Percentiles rank a stretch among this genome's conserved stretches.
Evolutionary conservation across 2,888 invertebrate species (phyloP).

Genomic region (Brachyopa scutellaris): DNA sequence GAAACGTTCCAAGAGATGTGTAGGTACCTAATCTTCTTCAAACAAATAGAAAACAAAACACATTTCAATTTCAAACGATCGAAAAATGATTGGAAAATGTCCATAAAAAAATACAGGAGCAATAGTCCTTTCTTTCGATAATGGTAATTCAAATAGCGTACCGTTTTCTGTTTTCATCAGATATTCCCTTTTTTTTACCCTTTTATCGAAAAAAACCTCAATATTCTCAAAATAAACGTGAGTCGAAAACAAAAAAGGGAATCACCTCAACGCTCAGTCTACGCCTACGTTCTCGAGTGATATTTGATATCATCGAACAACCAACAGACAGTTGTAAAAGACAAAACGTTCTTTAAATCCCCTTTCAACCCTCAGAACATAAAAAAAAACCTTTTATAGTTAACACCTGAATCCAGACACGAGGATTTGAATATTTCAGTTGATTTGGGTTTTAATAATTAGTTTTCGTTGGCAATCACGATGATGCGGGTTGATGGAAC

Average conservation of each 20-base stretch:
- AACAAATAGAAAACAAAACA: no score
- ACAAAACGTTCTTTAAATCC: neutral
- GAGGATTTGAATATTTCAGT: slow-evolving; percentile 53
- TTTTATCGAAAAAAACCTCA: no score
- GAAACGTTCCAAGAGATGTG: no score
- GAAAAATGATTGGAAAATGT: no score
- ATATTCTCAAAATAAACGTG: no score
- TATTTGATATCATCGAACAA: slow-evolving; percentile 45
- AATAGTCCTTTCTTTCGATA: no score
- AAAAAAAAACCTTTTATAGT: slow-evolving; percentile 33
- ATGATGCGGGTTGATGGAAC: slow-evolving; percentile 21
- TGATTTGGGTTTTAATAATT: slow-evolving; percentile 27
- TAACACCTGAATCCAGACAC: slow-evolving; percentile 57
- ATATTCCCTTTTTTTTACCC: no score
- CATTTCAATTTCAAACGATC: no score
- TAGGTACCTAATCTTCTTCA: no score
- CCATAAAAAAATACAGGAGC: no score
- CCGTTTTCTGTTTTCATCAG: no score
- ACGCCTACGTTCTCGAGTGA: slow-evolving; percentile 17
- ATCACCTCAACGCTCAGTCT: slow-evolving; percentile 42
- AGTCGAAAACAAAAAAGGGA: slow-evolving; percentile 3
- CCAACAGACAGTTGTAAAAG: slow-evolving; percentile 5
- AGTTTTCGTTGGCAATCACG: neutral
- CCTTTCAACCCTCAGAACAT: slow-evolving; percentile 8
- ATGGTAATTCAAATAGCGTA: no score